Conservation (phyloP, 1,140 invertebrate genomes). For the Meloidogyne exigua region DNA sequence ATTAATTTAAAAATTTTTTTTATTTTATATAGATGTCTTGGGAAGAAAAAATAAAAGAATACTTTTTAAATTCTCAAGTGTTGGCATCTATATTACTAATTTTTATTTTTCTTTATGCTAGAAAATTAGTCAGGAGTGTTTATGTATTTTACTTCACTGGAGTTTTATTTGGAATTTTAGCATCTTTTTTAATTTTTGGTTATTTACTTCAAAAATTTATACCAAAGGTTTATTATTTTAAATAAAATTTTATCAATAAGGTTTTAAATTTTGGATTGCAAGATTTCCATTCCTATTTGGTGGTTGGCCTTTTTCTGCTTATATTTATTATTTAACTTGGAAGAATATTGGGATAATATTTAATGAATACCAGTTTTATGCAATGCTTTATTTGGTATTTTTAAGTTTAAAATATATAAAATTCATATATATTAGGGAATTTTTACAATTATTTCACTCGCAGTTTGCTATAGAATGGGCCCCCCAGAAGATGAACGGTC, state of each 20-base stretch:
- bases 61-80: not conserved
- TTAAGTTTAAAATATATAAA: constrained; percentile 12
- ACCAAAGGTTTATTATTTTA: constrained; percentile 10
- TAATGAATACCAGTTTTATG: constrained; percentile 16
- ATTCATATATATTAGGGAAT: constrained; percentile 7
- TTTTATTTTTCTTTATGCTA: constrained; percentile 15
- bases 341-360: constrained; percentile 23
- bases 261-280: not conserved
- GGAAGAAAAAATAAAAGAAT: not conserved
- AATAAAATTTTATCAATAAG: not conserved
- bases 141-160: constrained; percentile 12
- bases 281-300: constrained; percentile 24
- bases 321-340: constrained; percentile 24
- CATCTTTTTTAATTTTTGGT: constrained; percentile 18
- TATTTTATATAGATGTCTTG: not conserved
- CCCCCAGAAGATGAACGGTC: constrained; percentile 31
- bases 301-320: constrained; percentile 25
- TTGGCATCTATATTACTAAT: not conserved
- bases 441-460: constrained; percentile 24
- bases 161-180: constrained; percentile 11
- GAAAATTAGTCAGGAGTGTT: constrained; percentile 11
- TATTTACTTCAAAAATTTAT: constrained; percentile 17
- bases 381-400: constrained; percentile 26
- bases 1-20: no score
- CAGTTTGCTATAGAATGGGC: constrained; percentile 35